Percentiles rank a stretch among this genome's conserved stretches.
Evolutionary conservation across 2,888 invertebrate genomes (phyloP).

Genomic region (Ophraella communa): DNA sequence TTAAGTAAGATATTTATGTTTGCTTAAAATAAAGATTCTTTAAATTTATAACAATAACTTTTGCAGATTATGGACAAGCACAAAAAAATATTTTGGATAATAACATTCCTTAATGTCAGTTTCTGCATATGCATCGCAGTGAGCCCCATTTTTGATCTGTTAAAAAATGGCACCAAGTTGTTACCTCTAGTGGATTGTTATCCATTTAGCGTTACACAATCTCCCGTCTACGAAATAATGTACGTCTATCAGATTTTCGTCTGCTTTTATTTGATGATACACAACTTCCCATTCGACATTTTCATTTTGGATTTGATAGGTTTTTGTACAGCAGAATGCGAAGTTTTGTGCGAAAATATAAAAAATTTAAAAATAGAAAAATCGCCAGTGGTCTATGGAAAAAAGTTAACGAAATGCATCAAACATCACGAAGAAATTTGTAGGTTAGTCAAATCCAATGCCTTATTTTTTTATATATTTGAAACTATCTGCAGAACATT

Average conservation of each 20-base stretch:
- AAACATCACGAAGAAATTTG: conserved; percentile 28
- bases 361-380: conserved; percentile 14
- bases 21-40: too few relatives aligned
- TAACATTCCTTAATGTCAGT: neutral
- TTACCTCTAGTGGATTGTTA: conserved; percentile 36
- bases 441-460: conserved; percentile 19
- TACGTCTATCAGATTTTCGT: conserved; percentile 28
- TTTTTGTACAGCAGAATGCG: conserved; percentile 27
- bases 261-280: conserved; percentile 19
- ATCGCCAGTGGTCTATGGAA: neutral
- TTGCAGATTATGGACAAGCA: conserved; percentile 23
- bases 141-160: neutral
- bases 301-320: conserved; percentile 25
- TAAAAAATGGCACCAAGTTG: neutral
- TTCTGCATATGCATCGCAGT: neutral
- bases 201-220: conserved; percentile 23
- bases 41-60: too few relatives aligned
- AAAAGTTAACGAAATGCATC: conserved; percentile 19
- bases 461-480: too few relatives aligned
- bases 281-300: conserved; percentile 21
- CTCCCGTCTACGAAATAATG: conserved; percentile 31
- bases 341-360: conserved; percentile 23
- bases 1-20: too few relatives aligned
- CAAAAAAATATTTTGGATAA: conserved; percentile 16
- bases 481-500: too few relatives aligned